Evolutionary conservation across 2,888 invertebrate genomes (phyloP).

Genomic region (Bellardia bayeri): DNA sequence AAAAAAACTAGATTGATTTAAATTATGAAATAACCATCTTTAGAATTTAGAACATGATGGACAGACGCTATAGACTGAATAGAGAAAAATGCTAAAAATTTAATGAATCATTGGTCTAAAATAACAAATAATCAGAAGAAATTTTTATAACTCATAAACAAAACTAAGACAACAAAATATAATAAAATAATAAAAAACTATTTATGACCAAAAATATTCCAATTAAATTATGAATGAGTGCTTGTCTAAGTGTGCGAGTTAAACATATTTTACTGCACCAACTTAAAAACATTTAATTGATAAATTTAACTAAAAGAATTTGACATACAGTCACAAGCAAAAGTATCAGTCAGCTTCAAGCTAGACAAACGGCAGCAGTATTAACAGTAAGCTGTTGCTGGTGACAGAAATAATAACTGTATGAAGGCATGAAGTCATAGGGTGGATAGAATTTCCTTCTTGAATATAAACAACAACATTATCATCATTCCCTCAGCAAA

Average conservation of each 20-base stretch:
- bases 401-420: not conserved
- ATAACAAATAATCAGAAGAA: conserved; percentile 23
- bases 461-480: conserved; percentile 34
- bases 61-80: not conserved
- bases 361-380: not conserved
- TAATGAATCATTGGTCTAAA: conserved; percentile 55
- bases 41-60: conserved; percentile 13
- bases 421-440: conserved; percentile 47
- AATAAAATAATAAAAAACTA: conserved; percentile 51
- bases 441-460: conserved; percentile 49
- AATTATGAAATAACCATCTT: conserved; percentile 46
- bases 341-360: not conserved
- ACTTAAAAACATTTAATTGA: conserved; percentile 36
- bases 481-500: conserved; percentile 6
- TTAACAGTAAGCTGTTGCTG: not conserved
- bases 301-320: conserved; percentile 18
- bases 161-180: not conserved
- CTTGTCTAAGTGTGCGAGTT: not conserved
- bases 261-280: not conserved
- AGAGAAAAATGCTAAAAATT: conserved; percentile 9
- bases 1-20: conserved; percentile 61
- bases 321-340: conserved; percentile 24
- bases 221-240: conserved; percentile 39
- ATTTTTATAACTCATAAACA: not conserved
- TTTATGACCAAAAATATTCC: conserved; percentile 53